Evolutionary conservation across 2,797 vertebrate species (phyloP), one percentile per base, ranked within the genome.

Genomic region (Geotrypetes seraphini): DNA sequence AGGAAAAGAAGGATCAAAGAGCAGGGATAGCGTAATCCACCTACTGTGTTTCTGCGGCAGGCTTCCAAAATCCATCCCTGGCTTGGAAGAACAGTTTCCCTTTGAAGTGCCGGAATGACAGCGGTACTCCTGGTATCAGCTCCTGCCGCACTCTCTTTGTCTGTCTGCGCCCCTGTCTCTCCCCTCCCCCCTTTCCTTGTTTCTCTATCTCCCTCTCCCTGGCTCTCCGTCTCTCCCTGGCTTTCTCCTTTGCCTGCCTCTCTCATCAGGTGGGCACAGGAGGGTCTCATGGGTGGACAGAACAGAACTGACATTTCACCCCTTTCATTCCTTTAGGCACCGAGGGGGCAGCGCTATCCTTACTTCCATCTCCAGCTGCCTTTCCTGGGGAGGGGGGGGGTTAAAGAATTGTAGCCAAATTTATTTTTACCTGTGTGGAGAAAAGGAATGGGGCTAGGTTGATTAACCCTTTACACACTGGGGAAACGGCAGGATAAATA

Each of bases 1-100:
- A n/a, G n/a, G n/a, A n/a, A n/a, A n/a, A n/a, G n/a, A n/a, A n/a
- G n/a, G n/a, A n/a, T n/a, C n/a, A n/a, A n/a, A n/a, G n/a, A n/a
- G n/a, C n/a, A n/a, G n/a, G n/a, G n/a, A n/a, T n/a, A n/a, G n/a
- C n/a, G n/a, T n/a, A n/a, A n/a, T n/a, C 48, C 64, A 82, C 86
- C 66, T 89, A 89, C 86, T 89, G 83, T 83, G 73, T 57, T 79
- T 84, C 61, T 69, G 75, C 25, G 79, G 71, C 46, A 63, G 71
- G 50, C 69, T 66, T 76, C 75, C 76, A 57, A 83, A 61, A 74
- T 85, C 86, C 86, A 87, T 87, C n/a, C n/a, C n/a, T 54, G 65
- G 75, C 71, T 71, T 50, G 41, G 23, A 26, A 28, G 37, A 46
- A 7, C 36, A 5, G 8, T 35, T 43, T 38, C 36, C 45, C n/a